phyloP scores from a whole-genome alignment of 2,797 vertebrate species.

The Falco rusticolus region DNA sequence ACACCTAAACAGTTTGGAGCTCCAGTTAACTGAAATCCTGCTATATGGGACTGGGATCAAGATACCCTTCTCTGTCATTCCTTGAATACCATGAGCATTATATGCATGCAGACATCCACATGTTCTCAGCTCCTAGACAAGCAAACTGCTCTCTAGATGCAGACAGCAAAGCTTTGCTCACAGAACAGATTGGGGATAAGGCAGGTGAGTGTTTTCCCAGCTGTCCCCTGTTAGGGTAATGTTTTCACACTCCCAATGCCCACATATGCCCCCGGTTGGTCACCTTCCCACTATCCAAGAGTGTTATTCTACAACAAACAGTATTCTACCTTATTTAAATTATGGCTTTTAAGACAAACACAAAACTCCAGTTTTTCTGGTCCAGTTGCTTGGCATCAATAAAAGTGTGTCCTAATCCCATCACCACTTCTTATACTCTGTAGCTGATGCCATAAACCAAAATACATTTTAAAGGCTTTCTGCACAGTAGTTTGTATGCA shows the following conservation, averaged over 20 bases:
- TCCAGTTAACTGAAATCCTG: background rate
- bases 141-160: background rate
- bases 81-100: fast-evolving
- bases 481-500: background rate
- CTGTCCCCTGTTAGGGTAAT: fast-evolving
- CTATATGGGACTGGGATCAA: background rate
- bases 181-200: background rate
- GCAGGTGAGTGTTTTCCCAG: background rate
- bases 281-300: background rate
- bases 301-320: fast-evolving
- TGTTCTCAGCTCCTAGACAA: background rate
- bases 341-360: background rate
- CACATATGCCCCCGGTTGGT: background rate
- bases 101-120: background rate
- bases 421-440: background rate
- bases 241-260: background rate
- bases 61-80: background rate
- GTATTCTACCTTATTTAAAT: background rate
- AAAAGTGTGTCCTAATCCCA: constrained; percentile 1
- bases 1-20: background rate
- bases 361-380: background rate
- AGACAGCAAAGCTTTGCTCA: background rate
- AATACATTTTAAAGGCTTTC: constrained; percentile 15
- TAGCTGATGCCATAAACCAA: background rate
- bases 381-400: background rate